Evolutionary conservation across 2,113 vertebrate species (phyloP).

Genomic region (Tauraco erythrolophus): DNA sequence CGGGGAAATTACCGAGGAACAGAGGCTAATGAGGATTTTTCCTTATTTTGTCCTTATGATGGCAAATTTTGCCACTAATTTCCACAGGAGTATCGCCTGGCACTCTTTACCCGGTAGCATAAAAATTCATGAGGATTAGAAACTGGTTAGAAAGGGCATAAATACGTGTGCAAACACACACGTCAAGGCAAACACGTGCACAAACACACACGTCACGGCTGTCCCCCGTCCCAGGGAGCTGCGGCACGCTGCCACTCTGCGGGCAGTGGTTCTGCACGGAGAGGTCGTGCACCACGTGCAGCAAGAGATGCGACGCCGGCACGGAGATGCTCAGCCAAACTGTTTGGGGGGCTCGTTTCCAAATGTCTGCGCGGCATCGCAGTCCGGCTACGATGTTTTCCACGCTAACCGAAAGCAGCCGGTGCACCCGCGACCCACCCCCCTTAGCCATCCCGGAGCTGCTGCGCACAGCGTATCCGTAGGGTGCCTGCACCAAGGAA

Average conservation of each 20-base stretch:
- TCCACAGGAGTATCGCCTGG: not conserved
- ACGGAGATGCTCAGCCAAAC: not conserved
- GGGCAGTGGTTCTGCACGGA: not conserved
- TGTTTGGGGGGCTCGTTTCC: not conserved
- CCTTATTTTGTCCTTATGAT: not conserved
- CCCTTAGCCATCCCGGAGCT: not conserved
- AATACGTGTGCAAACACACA: rapidly evolving
- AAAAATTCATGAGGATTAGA: not conserved
- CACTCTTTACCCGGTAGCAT: rapidly evolving
- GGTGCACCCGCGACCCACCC: rapidly evolving
- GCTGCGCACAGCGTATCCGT: not conserved
- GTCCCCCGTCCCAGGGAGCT: not conserved
- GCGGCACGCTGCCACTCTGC: not conserved
- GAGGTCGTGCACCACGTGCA: not conserved
- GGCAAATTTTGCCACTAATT: not conserved
- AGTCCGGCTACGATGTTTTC: rapidly evolving
- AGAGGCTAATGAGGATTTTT: not conserved
- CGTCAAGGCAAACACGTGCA: not conserved
- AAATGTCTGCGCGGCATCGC: not conserved
- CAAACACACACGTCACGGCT: not conserved
- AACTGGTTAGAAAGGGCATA: not conserved
- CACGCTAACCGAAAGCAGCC: not conserved
- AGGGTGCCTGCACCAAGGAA: not conserved
- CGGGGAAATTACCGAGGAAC: not conserved
- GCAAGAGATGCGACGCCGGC: not conserved